These are phyloP conservation scores for Rhingia campestris DNA, from an alignment of 2,888 invertebrate species.

Conservation along the genomic window DNA sequence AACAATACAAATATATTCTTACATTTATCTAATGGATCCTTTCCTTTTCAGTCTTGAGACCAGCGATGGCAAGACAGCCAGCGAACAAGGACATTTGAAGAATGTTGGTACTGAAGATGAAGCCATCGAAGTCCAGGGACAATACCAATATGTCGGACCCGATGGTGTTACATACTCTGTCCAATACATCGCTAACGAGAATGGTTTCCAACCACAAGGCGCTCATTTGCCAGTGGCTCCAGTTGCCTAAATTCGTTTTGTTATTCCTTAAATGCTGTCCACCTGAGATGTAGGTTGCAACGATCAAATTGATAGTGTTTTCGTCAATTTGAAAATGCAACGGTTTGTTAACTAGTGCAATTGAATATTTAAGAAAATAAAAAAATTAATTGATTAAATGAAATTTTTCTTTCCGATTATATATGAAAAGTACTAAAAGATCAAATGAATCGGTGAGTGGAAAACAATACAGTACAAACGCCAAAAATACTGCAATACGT, in stretches of 20 bases:
- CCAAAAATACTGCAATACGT: no score
- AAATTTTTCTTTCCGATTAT: no score
- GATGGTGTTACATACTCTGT: constrained; percentile 85
- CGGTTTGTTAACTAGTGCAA: constrained; percentile 56
- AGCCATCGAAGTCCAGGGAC: constrained; percentile 83
- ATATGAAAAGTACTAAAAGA: no score
- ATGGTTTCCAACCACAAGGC: constrained; percentile 82
- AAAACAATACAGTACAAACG: no score
- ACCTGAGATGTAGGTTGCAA: constrained; percentile 38
- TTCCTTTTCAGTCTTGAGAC: constrained; percentile 83
- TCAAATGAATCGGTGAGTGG: no score
- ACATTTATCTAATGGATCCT: background rate
- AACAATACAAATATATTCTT: background rate
- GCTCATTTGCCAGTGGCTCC: constrained; percentile 82
- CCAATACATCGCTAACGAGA: constrained; percentile 80
- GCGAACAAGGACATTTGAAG: constrained; percentile 83
- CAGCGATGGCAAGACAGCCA: constrained; percentile 83
- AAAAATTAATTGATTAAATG: no score
- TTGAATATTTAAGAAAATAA: no score
- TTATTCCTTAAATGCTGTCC: constrained; percentile 18
- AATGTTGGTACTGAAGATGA: constrained; percentile 84
- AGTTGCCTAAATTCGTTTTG: constrained; percentile 55
- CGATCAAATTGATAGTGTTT: constrained; percentile 33
- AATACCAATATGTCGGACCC: constrained; percentile 83
- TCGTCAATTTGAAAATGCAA: constrained; percentile 43